Evolutionary conservation across 2,797 vertebrate genomes (phyloP).

Genomic region (Enteromius paludinosus): DNA sequence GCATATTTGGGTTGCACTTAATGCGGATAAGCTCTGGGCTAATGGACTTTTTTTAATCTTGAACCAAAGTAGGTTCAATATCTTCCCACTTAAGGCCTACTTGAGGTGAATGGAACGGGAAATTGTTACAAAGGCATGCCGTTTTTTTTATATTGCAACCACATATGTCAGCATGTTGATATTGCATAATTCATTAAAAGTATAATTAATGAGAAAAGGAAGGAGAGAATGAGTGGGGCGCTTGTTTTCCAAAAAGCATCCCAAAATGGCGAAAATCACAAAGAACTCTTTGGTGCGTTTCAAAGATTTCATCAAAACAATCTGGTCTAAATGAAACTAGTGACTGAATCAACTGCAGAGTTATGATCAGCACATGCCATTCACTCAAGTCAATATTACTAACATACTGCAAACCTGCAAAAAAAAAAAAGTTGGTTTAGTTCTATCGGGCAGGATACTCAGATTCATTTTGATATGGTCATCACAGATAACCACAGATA

Average conservation of each 20-base stretch:
- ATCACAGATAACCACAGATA: not conserved
- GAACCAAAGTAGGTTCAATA: conserved; percentile 29
- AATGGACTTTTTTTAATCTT: conserved; percentile 30
- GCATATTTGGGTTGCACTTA: conserved; percentile 21
- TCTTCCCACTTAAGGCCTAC: not conserved
- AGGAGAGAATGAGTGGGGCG: not conserved
- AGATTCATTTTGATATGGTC: not conserved
- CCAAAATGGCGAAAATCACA: not conserved
- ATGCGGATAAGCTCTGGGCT: conserved; percentile 1
- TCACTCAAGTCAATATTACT: too few relatives aligned
- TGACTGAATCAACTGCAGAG: too few relatives aligned
- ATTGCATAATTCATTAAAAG: not conserved
- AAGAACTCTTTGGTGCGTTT: too few relatives aligned
- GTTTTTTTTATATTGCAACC: not conserved
- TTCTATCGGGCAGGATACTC: not conserved
- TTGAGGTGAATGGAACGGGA: not conserved
- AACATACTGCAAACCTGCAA: too few relatives aligned
- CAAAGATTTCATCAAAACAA: too few relatives aligned
- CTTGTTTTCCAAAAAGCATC: not conserved
- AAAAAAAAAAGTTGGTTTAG: not conserved
- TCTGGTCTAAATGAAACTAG: too few relatives aligned
- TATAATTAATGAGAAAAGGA: not conserved
- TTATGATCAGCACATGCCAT: too few relatives aligned
- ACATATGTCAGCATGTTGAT: not conserved
- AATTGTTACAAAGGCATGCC: not conserved